Evolutionary conservation across 2,888 invertebrate species (phyloP), one percentile per base, ranked within the genome.

Genomic region (Orchesella flavescens): DNA sequence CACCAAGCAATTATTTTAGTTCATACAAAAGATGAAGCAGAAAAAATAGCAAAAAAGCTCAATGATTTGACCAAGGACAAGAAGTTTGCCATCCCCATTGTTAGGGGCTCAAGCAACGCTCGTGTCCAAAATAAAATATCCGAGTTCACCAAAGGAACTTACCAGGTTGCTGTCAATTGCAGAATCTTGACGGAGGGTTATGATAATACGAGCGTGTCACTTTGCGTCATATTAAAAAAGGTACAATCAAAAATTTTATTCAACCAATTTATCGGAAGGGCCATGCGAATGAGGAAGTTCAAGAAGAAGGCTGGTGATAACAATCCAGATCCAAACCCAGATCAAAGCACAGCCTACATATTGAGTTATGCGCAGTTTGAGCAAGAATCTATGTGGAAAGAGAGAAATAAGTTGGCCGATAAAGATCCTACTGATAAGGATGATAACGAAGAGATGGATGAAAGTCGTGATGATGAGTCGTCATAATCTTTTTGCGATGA

Each of bases 261-360:
- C 17, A 23, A 5, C 5, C 75, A 75, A 12, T 75, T 75, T 65
- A 21, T 63, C 5, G 65, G 65, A n/a, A 13, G 65, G 13, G 43
- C 46, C 21, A 75, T 63, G 63, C 7, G 75, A 10, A 34, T 63
- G 46, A 19, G 17, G 5, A n/a, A 34, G 7, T 34, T 34, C 7
- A 7, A 7, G 34, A 7, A 34, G n/a, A n/a, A n/a, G n/a, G n/a
- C n/a, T n/a, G n/a, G n/a, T 7, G 34, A 34, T 7, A 34, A 34
- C 34, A 34, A n/a, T n/a, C n/a, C n/a, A n/a, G n/a, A n/a, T n/a
- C n/a, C n/a, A n/a, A n/a, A n/a, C n/a, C n/a, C n/a, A n/a, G n/a
- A n/a, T n/a, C n/a, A n/a, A n/a, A n/a, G 34, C 34, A 2, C 34
- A 34, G 34, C 34, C 2, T 2, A 4, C 7, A 34, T 34, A 4